These are phyloP conservation scores for Oreochromis mossambicus DNA, from an alignment of 2,797 vertebrate genomes.

Conservation along the genomic window DNA sequence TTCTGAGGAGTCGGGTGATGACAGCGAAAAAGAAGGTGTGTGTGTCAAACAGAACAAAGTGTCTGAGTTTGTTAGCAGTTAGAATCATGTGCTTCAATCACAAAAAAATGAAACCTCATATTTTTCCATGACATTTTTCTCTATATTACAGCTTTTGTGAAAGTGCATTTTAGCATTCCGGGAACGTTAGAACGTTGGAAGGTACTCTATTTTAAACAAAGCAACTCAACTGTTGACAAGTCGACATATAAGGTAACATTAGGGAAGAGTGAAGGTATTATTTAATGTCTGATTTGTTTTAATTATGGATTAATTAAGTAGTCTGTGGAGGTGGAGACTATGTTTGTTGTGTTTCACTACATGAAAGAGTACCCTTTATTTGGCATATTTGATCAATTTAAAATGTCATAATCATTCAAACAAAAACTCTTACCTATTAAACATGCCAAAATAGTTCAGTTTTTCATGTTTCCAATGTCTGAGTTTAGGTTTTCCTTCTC, in stretches of 20 bases:
- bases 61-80: neutral
- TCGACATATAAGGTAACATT: constrained; percentile 19
- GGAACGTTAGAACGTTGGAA: neutral
- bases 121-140: neutral
- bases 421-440: neutral
- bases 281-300: neutral
- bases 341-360: neutral
- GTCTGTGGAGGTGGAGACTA: neutral
- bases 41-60: neutral
- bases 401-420: neutral
- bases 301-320: neutral
- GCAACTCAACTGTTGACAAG: neutral
- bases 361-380: neutral
- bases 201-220: constrained; percentile 34
- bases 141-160: constrained; percentile 39
- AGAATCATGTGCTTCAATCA: neutral
- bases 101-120: neutral
- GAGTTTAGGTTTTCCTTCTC: neutral
- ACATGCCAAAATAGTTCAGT: neutral
- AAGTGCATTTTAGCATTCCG: constrained; percentile 48
- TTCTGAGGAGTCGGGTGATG: constrained; percentile 29
- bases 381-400: neutral
- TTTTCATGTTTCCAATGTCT: rapidly evolving
- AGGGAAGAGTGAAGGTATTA: neutral
- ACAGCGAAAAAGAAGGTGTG: neutral